phyloP scores from a whole-genome alignment of 2,113 vertebrate species.

The Telmatochromis sp. region DNA sequence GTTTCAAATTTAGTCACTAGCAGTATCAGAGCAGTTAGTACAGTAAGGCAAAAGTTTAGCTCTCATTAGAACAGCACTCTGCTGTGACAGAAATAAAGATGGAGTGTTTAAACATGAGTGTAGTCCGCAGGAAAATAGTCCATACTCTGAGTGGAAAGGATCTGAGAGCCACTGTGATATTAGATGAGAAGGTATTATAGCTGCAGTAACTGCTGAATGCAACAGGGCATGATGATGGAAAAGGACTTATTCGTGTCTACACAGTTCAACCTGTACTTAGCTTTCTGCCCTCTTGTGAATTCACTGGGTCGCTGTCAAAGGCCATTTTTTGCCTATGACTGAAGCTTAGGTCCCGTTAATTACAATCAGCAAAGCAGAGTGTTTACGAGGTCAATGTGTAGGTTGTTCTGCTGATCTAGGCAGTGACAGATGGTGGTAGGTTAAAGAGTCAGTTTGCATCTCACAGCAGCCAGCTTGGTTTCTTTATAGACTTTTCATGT shows the following conservation, averaged over 20 bases:
- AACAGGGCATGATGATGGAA: not conserved
- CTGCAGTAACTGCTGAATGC: not conserved
- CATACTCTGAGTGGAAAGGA: not conserved
- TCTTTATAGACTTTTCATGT: not conserved
- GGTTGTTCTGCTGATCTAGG: not conserved
- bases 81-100: not conserved
- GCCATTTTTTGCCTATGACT: not conserved
- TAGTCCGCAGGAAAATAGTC: not conserved
- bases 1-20: not conserved
- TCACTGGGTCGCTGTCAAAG: not conserved
- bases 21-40: not conserved
- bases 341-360: not conserved
- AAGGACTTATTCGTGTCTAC: not conserved
- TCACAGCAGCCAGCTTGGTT: not conserved
- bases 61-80: not conserved
- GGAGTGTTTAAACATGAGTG: not conserved
- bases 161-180: not conserved
- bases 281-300: not conserved
- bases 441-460: not conserved
- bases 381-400: not conserved
- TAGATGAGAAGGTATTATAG: not conserved
- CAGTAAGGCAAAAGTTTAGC: not conserved
- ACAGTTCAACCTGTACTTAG: not conserved
- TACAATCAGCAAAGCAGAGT: not conserved
- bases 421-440: conserved; percentile 26